Conservation (phyloP, 1,140 invertebrate genomes). For the Antheraea mylitta region DNA sequence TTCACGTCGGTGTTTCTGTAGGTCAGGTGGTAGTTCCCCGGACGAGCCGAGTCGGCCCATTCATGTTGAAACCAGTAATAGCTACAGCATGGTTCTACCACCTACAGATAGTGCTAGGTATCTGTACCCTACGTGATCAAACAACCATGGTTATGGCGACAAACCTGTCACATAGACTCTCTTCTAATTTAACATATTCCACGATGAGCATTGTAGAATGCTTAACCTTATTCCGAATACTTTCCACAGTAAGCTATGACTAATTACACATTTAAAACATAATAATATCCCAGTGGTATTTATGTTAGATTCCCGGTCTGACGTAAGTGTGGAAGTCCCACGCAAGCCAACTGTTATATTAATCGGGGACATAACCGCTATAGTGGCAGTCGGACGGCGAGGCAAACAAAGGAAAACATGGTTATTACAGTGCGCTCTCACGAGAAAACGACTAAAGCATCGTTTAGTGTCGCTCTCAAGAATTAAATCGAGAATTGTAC, state of each 20-base stretch:
- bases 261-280: background rate
- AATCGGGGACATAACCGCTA: constrained; percentile 35
- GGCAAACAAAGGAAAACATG: constrained; percentile 40
- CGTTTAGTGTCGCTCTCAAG: constrained; percentile 26
- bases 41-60: too few relatives aligned
- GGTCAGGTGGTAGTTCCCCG: too few relatives aligned
- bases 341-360: constrained; percentile 28
- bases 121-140: too few relatives aligned
- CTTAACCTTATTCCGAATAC: too few relatives aligned
- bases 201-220: too few relatives aligned
- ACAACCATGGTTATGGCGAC: too few relatives aligned
- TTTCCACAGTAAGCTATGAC: background rate
- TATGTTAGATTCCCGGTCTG: background rate
- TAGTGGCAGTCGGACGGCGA: constrained; percentile 20
- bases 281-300: background rate
- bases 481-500: constrained; percentile 3
- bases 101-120: too few relatives aligned
- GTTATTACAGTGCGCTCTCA: constrained; percentile 32
- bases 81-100: too few relatives aligned
- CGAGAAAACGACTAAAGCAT: constrained; percentile 33
- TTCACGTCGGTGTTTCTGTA: too few relatives aligned
- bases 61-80: too few relatives aligned
- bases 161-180: too few relatives aligned
- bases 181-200: too few relatives aligned
- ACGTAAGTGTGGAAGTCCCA: background rate